Evolutionary conservation across 2,797 vertebrate genomes (phyloP), one percentile per base, ranked within the genome.

Genomic region (Myotis vivesi): DNA sequence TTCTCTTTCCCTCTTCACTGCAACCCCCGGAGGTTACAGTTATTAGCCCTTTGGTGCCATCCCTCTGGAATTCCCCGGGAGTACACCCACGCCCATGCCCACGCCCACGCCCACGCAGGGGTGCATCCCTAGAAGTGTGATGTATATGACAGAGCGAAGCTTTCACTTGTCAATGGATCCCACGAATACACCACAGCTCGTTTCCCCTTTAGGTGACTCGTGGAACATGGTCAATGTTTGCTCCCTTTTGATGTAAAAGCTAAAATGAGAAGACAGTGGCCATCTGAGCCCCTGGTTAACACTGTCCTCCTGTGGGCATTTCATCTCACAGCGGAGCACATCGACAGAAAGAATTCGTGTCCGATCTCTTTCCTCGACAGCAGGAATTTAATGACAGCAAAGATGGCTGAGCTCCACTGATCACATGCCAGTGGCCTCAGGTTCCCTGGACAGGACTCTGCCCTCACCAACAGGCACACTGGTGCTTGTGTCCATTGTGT

Each of bases 31-130:
- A 68, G 20, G 36, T 30, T 62, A 6, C 4, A 3, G 11, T 49
- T 25, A 20, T 9, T n/a, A 49, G 41, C 25, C 5, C 33, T 19
- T 41, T 53, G 9, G 7, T 3, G 11, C n/a, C 51, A 5, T 55
- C 11, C 3, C 73, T 72, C 84, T 44, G 55, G 36, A 38, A 3
- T 36, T 49, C 73, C 19, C 23, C 55, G 8, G 16, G n/a, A 8
- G 8, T 9, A 66, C 0, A 8, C 71, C 38, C 38, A 41, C 38
- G 38, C 5, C 38, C 36, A 36, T 4, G 41, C 41, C 41, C 41
- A 41, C 7, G 41, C 41, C 28, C n/a, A 38, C 19, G 28, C 17
- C 7, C 2, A 5, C 0, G 5, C 0, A 0, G 13, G 22, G 2
- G 10, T 11, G 4, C 17, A 1, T 49, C n/a, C 6, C 4, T 1